Base-by-base conservation (phyloP, 2,797 vertebrate genomes). In the Gobionotothen gibberifrons region DNA sequence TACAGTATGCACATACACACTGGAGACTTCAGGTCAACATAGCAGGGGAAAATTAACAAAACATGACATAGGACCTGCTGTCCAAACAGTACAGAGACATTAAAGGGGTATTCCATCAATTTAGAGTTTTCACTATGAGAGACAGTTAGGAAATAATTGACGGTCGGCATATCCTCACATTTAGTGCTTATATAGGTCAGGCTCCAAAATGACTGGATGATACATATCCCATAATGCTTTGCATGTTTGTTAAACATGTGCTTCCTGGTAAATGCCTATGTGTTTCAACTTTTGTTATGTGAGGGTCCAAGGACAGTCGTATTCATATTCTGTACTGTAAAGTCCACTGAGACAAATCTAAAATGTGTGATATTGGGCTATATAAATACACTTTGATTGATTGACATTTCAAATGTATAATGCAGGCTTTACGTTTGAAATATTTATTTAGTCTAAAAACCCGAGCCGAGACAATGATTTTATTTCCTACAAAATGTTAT, bases 31-130 rank as follows among this genome's bases (percentile, higher is more conserved):
- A 21, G 46, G 42, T 49, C 52, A 73, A 71, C 68, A 74, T 1
- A 49, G 39, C 48, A 60, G 59, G 9, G 8, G 49, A 62, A 49
- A 22, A n/a, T 81, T 29, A 68, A 75, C 26, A 42, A 59, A 72
- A 58, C 17, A 52, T 63, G 65, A 54, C 66, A 55, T 56, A 59
- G 56, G 17, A 62, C 42, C 61, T 22, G 59, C 44, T 56, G 43
- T 61, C 51, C 58, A 62, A 61, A 62, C 55, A 69, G 26, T 12
- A 26, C 8, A 4, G 10, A 39, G 29, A 26, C 2, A 39, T 42
- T 64, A 46, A 51, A 68, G 61, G 43, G 17, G 2, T 26, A 14
- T 40, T 71, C 7, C 52, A 54, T 7, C 9, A 17, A 72, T 60
- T 48, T 67, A 11, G 1, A 10, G 36, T 15, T n/a, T 26, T 32